Evolutionary conservation across 2,888 invertebrate genomes (phyloP).

Genomic region (Agonopterix heracliana): DNA sequence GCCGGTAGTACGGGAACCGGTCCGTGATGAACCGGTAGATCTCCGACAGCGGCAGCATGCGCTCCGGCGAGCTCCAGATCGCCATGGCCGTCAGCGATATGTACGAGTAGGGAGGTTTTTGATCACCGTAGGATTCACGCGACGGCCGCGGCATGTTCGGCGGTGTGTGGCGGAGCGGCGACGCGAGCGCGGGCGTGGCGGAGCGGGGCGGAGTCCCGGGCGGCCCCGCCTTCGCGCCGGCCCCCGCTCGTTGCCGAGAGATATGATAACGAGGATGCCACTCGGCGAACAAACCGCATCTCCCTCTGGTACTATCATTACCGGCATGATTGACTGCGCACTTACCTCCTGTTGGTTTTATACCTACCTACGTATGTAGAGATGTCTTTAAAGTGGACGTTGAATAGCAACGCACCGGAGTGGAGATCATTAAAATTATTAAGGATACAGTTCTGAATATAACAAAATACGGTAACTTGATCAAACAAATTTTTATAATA

Average conservation of each 20-base stretch:
- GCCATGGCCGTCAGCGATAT: constrained; percentile 98
- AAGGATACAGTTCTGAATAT: too few relatives aligned
- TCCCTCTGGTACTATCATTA: constrained; percentile 63
- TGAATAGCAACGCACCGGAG: too few relatives aligned
- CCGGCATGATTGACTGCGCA: constrained; percentile 62
- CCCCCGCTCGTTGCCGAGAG: constrained; percentile 27
- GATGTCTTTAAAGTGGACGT: neutral
- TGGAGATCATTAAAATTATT: too few relatives aligned
- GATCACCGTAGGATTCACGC: constrained; percentile 94
- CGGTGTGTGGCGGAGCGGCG: constrained; percentile 28
- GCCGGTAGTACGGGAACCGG: constrained; percentile 90
- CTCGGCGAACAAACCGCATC: constrained; percentile 57
- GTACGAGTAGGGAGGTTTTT: constrained; percentile 98
- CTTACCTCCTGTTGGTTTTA: constrained; percentile 55
- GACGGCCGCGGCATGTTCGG: constrained; percentile 92
- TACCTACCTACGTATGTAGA: constrained; percentile 19
- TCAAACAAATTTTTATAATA: too few relatives aligned
- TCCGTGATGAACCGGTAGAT: constrained; percentile 90
- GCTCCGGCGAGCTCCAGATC: constrained; percentile 97
- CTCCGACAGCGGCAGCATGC: constrained; percentile 87
- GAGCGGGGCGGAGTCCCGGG: constrained; percentile 16
- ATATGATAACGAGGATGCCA: constrained; percentile 70
- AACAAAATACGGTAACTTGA: too few relatives aligned
- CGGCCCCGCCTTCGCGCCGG: constrained; percentile 16
- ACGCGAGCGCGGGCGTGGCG: constrained; percentile 21